A percentile compares a stretch with the other conserved stretches of the same genome.
Evolutionary conservation across 1,140 invertebrate species (phyloP).

Genomic region (Tigriopus japonicus): DNA sequence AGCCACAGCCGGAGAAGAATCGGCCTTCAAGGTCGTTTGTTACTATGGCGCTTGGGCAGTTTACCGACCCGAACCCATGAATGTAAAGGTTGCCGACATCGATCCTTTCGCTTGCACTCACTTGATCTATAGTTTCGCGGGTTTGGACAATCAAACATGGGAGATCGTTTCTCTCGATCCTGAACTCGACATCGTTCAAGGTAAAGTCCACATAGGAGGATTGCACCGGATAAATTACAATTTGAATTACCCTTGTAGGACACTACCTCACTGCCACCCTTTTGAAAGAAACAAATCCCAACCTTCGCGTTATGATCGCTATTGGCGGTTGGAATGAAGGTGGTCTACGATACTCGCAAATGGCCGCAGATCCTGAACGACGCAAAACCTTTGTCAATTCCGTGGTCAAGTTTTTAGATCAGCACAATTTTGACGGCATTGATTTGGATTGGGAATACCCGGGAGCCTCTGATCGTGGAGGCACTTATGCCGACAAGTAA

Average conservation of each 20-base stretch:
- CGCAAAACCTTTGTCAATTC: conserved; percentile 36
- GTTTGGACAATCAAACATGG: conserved; percentile 40
- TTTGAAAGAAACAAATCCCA: conserved; percentile 39
- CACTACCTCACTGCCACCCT: conserved; percentile 33
- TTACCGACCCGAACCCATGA: conserved; percentile 42
- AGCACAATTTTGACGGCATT: conserved; percentile 39
- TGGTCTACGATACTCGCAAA: conserved; percentile 39
- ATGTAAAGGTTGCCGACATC: conserved; percentile 38
- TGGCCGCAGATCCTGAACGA: conserved; percentile 23
- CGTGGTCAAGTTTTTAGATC: conserved; percentile 31
- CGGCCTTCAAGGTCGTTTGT: conserved; percentile 34
- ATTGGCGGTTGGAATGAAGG: conserved; percentile 60
- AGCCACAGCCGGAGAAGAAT: no score
- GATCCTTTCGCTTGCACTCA: conserved; percentile 54
- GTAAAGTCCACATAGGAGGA: conserved; percentile 23
- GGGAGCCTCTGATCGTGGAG: conserved; percentile 27
- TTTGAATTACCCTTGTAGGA: conserved; percentile 24
- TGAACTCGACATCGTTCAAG: conserved; percentile 34
- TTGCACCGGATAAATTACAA: background rate
- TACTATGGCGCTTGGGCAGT: conserved; percentile 43
- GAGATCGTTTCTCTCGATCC: conserved; percentile 35
- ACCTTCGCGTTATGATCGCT: conserved; percentile 44
- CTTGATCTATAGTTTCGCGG: conserved; percentile 55
- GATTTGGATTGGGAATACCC: conserved; percentile 41
- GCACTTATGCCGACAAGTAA: conserved; percentile 29